These are phyloP conservation scores for Rhizoglyphus robini DNA, from an alignment of 1,140 invertebrate genomes.

Conservation along the genomic window DNA sequence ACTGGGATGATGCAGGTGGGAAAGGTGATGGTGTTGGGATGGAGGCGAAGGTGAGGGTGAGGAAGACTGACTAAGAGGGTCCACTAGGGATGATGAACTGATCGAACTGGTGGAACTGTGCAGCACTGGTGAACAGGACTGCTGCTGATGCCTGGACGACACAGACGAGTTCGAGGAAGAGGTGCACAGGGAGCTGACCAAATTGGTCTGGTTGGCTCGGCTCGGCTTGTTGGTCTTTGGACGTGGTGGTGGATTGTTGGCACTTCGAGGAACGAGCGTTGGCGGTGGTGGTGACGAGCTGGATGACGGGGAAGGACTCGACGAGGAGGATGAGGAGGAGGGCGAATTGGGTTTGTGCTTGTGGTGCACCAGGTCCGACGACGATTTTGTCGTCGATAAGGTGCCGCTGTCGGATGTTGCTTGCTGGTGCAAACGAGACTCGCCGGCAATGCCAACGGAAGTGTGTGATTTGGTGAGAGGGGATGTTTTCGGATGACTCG, in stretches of 20 bases:
- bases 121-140: too few species aligned
- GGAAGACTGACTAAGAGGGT: too few species aligned
- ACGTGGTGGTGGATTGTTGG: conserved; percentile 17
- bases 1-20: too few species aligned
- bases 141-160: not conserved
- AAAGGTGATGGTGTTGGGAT: too few species aligned
- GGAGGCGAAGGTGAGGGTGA: too few species aligned
- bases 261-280: conserved; percentile 7
- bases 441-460: not conserved
- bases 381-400: conserved; percentile 14
- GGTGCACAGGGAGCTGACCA: not conserved
- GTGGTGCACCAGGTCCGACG: conserved; percentile 1
- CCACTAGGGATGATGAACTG: not conserved
- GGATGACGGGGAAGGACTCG: not conserved
- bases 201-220: not conserved
- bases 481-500: not conserved
- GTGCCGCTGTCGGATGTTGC: conserved; percentile 27
- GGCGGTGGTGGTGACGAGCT: not conserved
- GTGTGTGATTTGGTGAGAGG: not conserved
- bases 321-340: not conserved
- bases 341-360: not conserved
- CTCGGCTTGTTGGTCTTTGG: conserved; percentile 2
- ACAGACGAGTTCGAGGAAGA: not conserved
- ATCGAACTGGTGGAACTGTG: not conserved
- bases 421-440: not conserved